Evolutionary conservation across 2,888 invertebrate genomes (phyloP), one percentile per base, ranked within the genome.

Genomic region (Polymixis flavicincta): DNA sequence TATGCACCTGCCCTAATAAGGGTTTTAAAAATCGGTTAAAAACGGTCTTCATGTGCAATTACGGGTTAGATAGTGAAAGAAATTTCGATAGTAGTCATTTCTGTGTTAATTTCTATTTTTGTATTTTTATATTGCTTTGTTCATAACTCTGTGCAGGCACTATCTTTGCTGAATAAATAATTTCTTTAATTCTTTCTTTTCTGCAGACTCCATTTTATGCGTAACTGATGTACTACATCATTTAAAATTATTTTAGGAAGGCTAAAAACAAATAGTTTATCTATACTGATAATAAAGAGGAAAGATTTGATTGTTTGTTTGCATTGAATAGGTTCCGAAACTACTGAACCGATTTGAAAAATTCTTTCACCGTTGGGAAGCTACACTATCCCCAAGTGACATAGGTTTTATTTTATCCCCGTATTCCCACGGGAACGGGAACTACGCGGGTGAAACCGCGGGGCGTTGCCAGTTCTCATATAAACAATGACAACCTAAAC

Each of bases 1-100:
- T 86, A 61, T 80, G 89, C 91, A 92, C 90, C 91, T 92, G 91
- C 89, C 89, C 84, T 85, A 85, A 85, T 86, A 89, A 83, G 71
- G 87, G 88, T 74, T 72, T 82, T 89, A 88, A 88, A 90, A 91
- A 91, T 90, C 89, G 89, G 89, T 88, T 89, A 89, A 89, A 86
- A 87, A 88, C 85, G 84, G 86, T 86, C 86, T 85, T 83, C 88
- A 88, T 87, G 85, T 87, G 89, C 88, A 88, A 89, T 89, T 87
- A 85, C 70, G 32, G 57, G 73, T 79, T 60, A 64, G 78, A 80
- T 81, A 72, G 78, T 75, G 67, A 76, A 83, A 79, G 71, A 83
- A 82, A 87, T 82, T 87, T 84, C 61, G 82, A 66, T 59, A 64
- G 52, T 63, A 52, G 57, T 57, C 0, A 22, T 67, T 72, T 80